Evolutionary conservation across 64 coral and sea anemone species (phyloP), one percentile per base, ranked within the genome.

Genomic region (Exaiptasia diaphana): DNA sequence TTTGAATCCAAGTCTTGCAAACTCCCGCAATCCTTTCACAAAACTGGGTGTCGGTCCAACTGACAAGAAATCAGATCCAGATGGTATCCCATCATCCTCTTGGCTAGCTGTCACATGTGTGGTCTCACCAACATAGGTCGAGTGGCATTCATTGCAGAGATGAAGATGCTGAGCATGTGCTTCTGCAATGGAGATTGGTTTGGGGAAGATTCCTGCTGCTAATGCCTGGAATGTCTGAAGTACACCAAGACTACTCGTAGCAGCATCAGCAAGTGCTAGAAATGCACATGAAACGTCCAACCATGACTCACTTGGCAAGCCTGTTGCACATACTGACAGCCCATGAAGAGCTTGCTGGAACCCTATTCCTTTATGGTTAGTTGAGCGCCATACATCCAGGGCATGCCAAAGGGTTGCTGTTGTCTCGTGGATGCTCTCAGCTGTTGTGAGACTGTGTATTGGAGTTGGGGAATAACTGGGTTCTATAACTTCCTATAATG

Each of bases 381-480:
- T 77, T 56, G 78, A 83, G 68, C 91, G 86, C 91, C 91, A 94
- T 26, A 94, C 86, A 56, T 94, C 91, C 73, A 94, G 50, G 29
- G 80, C 78, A 65, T 94, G 91, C 91, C 91, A 94, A 31, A 94
- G 80, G 29, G 91, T 94, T 32, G 86, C 83, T 49, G 91, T 89
- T 30, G 89, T 76, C 21, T 94, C 91, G 33, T 89, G 91, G 22
- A 89, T 78, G 41, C 62, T 88, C 45, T 83, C 85, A 26, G 80
- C 42, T 9, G 74, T 20, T 53, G 83, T 49, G 14, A n/a, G 48
- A 18, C 58, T 69, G 31, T 53, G 83, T n/a, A 35, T 13, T 3
- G 56, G 59, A 38, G 64, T 77, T 46, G 63, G 32, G 0, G 41
- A 38, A 10, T 73, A 25, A 49, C 44, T 75, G 15, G 20, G 41